Base-by-base conservation (phyloP, 1,140 invertebrate species). In the Nixonia krombeini region DNA sequence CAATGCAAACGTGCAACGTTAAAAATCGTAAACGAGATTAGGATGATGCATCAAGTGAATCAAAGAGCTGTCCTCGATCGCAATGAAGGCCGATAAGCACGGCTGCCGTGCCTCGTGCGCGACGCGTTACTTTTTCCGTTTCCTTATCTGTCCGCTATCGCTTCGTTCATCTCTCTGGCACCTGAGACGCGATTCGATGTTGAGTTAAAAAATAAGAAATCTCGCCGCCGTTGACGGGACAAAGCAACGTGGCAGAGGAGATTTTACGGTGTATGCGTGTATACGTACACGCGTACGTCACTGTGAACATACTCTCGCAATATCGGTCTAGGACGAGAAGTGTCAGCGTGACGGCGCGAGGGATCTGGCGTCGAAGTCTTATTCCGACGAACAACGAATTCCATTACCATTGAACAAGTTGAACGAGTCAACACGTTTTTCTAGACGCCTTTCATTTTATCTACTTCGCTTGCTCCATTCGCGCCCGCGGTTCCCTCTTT, bases 311-410 rank as follows among this genome's bases (percentile, higher is more conserved):
- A 53, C 41, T 61, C 17, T 50, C 51, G 51, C 37, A 67, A 67
- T 67, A 56, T 61, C 52, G 47, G 33, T 49, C 35, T 16, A 37
- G 51, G 42, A 55, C 47, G 47, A 62, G 57, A 68, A 68, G 49
- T 68, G 65, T 68, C 65, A 62, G 57, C 52, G 51, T 63, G 53
- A 63, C 42, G 40, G 47, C 55, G 45, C 53, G 58, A 58, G 35
- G 41, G 66, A 59, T 59, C 59, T 59, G 58, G 58, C 59, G 55
- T 69, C 66, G 66, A 69, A 69, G 66, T 69, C 66, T 69, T 69
- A 63, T 70, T 70, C 52, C 67, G 17, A 61, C 61, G 62, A 65
- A 70, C 67, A 70, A 70, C 61, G 61, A 70, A 65, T 70, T 70
- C 62, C 67, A 70, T 65, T 70, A 65, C 61, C 61, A 65, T 70